Percentiles rank a stretch among this genome's conserved stretches.
Conservation (phyloP, 2,797 vertebrate species). For the Gymnopithys bicolor region DNA sequence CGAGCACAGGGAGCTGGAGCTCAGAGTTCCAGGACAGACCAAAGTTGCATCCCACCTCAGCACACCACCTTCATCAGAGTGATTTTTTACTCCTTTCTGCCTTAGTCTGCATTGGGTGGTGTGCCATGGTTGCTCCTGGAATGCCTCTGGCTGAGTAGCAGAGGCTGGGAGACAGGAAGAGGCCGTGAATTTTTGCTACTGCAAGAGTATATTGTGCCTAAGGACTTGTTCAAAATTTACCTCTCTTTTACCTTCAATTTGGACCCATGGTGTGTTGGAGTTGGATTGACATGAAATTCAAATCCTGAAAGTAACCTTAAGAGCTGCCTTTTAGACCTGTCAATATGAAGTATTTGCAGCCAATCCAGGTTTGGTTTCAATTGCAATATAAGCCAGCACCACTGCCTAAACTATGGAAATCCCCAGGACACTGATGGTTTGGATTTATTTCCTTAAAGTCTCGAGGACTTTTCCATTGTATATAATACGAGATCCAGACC, state of each 20-base stretch:
- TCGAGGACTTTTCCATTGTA: neutral
- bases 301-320: neutral
- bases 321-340: neutral
- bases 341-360: neutral
- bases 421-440: neutral
- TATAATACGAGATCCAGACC: neutral
- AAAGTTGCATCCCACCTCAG: neutral
- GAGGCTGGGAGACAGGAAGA: neutral
- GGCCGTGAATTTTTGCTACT: neutral
- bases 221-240: neutral
- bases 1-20: neutral
- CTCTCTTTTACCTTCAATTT: neutral
- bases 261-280: neutral
- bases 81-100: neutral
- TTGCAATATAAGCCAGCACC: neutral
- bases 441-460: neutral
- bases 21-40: neutral
- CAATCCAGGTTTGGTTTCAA: neutral
- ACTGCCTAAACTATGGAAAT: neutral
- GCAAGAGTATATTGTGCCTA: neutral
- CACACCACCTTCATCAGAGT: neutral
- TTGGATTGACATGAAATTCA: neutral
- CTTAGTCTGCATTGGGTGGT: fast-evolving
- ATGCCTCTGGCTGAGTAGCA: neutral
- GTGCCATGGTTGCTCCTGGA: neutral